phyloP scores from a whole-genome alignment of 1,140 invertebrate species.

The Papilio helenus region DNA sequence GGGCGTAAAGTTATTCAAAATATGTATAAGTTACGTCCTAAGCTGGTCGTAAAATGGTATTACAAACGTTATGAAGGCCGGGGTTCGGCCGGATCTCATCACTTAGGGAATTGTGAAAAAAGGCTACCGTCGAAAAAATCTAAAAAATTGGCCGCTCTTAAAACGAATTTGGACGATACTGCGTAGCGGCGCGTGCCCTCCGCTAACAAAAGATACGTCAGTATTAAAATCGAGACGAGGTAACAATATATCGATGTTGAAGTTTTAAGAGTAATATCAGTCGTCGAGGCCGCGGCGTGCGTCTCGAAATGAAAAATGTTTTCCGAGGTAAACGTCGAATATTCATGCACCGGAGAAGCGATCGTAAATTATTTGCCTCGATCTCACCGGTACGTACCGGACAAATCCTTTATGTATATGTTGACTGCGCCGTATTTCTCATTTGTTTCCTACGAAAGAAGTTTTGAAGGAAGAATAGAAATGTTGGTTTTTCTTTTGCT shows the following conservation, averaged over 20 bases:
- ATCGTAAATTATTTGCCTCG: conserved; percentile 76
- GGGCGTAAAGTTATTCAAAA: conserved; percentile 75
- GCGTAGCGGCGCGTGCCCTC: conserved; percentile 45
- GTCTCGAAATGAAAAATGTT: conserved; percentile 74
- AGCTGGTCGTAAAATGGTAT: conserved; percentile 77
- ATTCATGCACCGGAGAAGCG: conserved; percentile 71
- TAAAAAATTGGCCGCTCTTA: conserved; percentile 52
- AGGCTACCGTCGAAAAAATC: conserved; percentile 50
- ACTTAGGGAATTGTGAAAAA: conserved; percentile 60
- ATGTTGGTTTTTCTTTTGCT: too few relatives aligned
- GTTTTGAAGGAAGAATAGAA: not conserved
- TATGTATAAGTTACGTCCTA: conserved; percentile 79
- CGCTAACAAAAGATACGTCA: conserved; percentile 65
- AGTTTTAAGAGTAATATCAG: conserved; percentile 75
- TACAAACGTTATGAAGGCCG: conserved; percentile 76
- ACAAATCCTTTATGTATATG: conserved; percentile 67
- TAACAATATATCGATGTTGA: conserved; percentile 73
- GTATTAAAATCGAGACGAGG: conserved; percentile 72
- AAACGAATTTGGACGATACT: conserved; percentile 52
- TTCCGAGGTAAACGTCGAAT: conserved; percentile 68
- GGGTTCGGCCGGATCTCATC: conserved; percentile 73
- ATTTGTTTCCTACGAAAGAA: not conserved
- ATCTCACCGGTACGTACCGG: conserved; percentile 51
- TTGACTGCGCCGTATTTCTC: conserved; percentile 48
- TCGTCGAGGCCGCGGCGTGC: conserved; percentile 58